phyloP scores from a whole-genome alignment of 2,113 vertebrate species.

The Dasyprocta punctata region DNA sequence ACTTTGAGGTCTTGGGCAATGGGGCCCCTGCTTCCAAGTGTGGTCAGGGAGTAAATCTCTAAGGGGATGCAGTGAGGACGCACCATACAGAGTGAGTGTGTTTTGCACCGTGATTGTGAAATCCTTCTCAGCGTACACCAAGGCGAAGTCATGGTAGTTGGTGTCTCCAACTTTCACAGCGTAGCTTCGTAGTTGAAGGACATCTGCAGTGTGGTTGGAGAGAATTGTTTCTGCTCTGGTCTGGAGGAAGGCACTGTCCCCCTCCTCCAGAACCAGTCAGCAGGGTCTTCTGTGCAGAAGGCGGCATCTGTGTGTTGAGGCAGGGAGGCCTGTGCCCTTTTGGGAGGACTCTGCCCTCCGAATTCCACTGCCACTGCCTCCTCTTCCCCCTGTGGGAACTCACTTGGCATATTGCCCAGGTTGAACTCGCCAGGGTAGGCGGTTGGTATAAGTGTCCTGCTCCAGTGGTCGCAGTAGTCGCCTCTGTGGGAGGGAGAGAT shows the following conservation, averaged over 20 bases:
- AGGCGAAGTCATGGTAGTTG: conserved; percentile 85
- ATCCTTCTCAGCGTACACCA: conserved; percentile 88
- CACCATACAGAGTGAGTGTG: conserved; percentile 91
- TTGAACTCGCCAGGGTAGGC: conserved; percentile 87
- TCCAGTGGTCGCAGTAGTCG: conserved; percentile 87
- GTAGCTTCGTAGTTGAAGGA: conserved; percentile 85
- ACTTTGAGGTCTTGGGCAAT: background rate
- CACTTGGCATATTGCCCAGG: conserved; percentile 55
- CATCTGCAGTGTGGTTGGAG: background rate
- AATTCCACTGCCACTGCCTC: background rate
- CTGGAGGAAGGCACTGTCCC: background rate
- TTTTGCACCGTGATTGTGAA: conserved; percentile 74
- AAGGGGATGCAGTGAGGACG: background rate
- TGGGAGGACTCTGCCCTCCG: background rate
- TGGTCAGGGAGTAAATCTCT: fast-evolving
- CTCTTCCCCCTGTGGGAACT: background rate
- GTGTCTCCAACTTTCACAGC: conserved; percentile 86
- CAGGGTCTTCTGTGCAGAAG: background rate
- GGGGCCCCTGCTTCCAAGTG: fast-evolving
- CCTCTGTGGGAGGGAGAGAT: conserved; percentile 77
- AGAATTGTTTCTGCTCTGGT: background rate
- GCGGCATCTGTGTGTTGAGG: background rate
- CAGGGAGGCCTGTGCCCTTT: background rate
- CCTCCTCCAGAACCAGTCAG: background rate
- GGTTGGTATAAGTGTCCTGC: conserved; percentile 86